Evolutionary conservation across 1,140 invertebrate genomes (phyloP).

Genomic region (Phocides pigmalion): DNA sequence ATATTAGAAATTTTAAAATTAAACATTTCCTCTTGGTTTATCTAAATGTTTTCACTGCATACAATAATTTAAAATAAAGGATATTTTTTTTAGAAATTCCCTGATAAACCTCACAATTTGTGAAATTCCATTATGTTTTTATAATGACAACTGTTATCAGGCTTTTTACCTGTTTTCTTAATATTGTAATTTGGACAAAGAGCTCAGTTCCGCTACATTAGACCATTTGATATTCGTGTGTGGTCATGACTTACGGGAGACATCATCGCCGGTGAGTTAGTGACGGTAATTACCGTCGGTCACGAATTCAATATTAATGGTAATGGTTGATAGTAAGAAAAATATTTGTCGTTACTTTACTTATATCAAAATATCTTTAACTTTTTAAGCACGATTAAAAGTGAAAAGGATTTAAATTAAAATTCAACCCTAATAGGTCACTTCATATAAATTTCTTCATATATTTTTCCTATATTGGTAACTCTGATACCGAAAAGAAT

Average conservation of each 20-base stretch:
- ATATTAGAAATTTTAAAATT: too few relatives aligned
- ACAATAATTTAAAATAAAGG: too few relatives aligned
- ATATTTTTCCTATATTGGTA: too few relatives aligned
- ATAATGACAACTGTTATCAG: not conserved
- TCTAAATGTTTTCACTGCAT: too few relatives aligned
- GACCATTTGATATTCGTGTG: constrained; percentile 30
- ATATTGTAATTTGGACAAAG: constrained; percentile 36
- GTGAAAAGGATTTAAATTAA: too few relatives aligned
- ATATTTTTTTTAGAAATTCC: too few relatives aligned
- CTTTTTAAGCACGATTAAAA: too few relatives aligned
- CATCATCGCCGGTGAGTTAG: constrained; percentile 42
- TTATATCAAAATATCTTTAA: too few relatives aligned
- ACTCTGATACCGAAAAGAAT: too few relatives aligned
- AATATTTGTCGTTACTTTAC: not conserved
- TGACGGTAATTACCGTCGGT: constrained; percentile 44
- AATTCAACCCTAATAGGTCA: too few relatives aligned
- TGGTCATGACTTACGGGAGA: constrained; percentile 33
- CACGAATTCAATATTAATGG: constrained; percentile 52
- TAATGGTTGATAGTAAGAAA: constrained; percentile 34
- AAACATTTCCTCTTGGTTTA: too few relatives aligned
- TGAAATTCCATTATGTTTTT: not conserved
- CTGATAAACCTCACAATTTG: not conserved
- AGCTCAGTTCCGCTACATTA: constrained; percentile 42
- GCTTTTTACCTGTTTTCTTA: constrained; percentile 18
- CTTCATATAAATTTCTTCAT: too few relatives aligned